These are phyloP conservation scores for Melanchra persicariae DNA, from an alignment of 2,888 invertebrate genomes.

Conservation along the genomic window DNA sequence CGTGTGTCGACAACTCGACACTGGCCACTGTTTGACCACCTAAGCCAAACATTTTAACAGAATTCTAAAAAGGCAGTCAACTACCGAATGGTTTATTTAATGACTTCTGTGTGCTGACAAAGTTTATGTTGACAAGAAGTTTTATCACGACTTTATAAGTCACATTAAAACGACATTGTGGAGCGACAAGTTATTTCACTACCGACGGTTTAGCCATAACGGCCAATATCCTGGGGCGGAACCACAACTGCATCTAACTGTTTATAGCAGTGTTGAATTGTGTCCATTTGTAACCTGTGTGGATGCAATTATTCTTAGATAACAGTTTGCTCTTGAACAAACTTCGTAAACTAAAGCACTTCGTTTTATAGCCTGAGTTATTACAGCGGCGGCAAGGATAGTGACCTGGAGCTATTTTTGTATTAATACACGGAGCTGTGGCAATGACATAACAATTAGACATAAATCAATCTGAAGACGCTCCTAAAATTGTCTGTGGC, in stretches of 20 bases:
- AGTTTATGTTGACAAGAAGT: constrained; percentile 40
- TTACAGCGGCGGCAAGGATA: constrained; percentile 36
- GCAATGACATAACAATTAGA: constrained; percentile 62
- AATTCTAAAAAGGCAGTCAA: constrained; percentile 50
- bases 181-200: constrained; percentile 54
- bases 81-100: constrained; percentile 57
- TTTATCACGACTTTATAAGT: constrained; percentile 49
- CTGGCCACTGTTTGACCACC: constrained; percentile 38
- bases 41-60: constrained; percentile 50
- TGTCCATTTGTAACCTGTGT: constrained; percentile 76
- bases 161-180: constrained; percentile 52
- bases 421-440: constrained; percentile 39
- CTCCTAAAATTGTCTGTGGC: constrained; percentile 48
- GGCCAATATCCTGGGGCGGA: constrained; percentile 63
- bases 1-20: constrained; percentile 44
- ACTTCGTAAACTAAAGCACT: constrained; percentile 50
- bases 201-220: constrained; percentile 49
- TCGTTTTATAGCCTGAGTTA: constrained; percentile 53
- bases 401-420: constrained; percentile 43
- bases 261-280: constrained; percentile 77
- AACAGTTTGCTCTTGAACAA: constrained; percentile 68
- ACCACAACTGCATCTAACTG: constrained; percentile 73
- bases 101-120: constrained; percentile 32
- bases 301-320: constrained; percentile 73
- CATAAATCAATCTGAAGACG: constrained; percentile 53